Percentiles rank a stretch among this genome's conserved stretches.
phyloP scores from a whole-genome alignment of 2,797 vertebrate species.

The Arctocebus calabarensis region DNA sequence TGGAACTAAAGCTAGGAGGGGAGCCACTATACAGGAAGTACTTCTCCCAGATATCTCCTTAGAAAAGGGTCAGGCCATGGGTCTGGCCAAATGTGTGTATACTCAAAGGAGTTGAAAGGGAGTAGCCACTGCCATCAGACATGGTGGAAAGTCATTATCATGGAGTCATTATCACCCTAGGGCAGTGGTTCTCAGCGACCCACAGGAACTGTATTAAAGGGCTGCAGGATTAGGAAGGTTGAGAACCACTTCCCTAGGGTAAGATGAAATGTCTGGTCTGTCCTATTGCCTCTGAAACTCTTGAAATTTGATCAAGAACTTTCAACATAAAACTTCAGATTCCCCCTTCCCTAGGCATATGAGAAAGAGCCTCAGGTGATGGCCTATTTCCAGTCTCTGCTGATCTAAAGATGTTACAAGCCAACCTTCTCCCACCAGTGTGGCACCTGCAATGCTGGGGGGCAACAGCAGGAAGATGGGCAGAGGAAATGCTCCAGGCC shows the following conservation, averaged over 20 bases:
- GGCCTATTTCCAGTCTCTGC: background rate
- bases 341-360: no score
- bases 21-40: background rate
- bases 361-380: background rate
- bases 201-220: no score
- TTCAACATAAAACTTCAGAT: background rate
- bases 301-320: background rate
- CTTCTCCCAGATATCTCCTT: background rate
- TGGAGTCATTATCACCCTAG: background rate
- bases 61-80: background rate
- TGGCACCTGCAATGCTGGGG: background rate
- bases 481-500: background rate
- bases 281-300: conserved; percentile 3
- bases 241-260: background rate
- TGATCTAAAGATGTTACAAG: background rate
- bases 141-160: background rate
- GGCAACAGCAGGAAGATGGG: background rate
- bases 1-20: background rate
- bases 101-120: background rate
- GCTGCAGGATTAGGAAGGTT: no score
- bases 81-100: background rate
- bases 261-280: background rate
- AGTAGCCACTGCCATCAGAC: background rate
- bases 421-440: rapidly evolving
- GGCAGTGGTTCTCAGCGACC: no score